phyloP scores from a whole-genome alignment of 2,113 vertebrate species.

The Hypocryptadius cinnamomeus region DNA sequence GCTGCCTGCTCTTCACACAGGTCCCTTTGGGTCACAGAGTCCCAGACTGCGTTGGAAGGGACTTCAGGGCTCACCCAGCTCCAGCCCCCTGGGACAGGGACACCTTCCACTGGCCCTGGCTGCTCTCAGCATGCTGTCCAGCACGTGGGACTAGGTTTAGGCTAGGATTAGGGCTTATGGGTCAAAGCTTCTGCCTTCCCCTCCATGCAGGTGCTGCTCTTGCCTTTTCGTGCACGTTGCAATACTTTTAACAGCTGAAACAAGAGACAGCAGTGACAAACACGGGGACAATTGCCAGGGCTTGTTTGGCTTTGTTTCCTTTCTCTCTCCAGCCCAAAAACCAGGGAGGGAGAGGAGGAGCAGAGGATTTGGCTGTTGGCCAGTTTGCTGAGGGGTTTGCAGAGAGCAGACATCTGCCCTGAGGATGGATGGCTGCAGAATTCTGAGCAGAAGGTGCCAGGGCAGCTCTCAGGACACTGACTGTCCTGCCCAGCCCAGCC shows the following conservation, averaged over 20 bases:
- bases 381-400: background rate
- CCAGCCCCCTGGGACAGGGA: background rate
- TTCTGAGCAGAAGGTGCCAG: background rate
- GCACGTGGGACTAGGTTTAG: background rate
- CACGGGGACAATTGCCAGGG: background rate
- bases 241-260: background rate
- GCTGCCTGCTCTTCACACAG: background rate
- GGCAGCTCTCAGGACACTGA: background rate
- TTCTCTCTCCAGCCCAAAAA: background rate
- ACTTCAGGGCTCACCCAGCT: background rate
- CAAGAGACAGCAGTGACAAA: background rate
- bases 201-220: background rate
- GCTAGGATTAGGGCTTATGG: background rate
- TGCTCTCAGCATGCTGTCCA: rapidly evolving
- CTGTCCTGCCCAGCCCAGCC: background rate
- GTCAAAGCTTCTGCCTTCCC: background rate
- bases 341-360: background rate
- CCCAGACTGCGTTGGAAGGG: rapidly evolving
- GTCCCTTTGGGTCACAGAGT: background rate
- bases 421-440: background rate
- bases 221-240: rapidly evolving
- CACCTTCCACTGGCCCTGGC: too few species aligned
- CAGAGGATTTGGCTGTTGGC: background rate
- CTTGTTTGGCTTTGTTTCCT: background rate
- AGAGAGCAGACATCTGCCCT: background rate